These are phyloP conservation scores for Phthorimaea operculella DNA, from an alignment of 1,140 invertebrate genomes.

Conservation along the genomic window DNA sequence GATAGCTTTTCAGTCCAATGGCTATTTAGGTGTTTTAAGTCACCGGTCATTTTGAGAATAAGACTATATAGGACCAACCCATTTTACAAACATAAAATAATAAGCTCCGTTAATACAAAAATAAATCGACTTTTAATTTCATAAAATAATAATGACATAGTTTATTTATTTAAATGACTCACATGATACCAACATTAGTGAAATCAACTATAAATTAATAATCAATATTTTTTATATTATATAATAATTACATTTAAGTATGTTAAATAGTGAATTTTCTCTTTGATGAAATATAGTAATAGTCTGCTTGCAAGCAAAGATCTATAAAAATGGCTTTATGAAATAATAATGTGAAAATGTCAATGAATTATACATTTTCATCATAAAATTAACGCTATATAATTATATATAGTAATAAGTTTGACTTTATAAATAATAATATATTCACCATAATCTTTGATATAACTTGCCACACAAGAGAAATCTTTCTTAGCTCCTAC, in stretches of 20 bases:
- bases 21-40: too few species aligned
- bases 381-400: not conserved
- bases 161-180: constrained; percentile 29
- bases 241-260: too few species aligned
- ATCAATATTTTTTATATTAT: too few species aligned
- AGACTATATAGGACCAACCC: too few species aligned
- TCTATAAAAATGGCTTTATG: too few species aligned
- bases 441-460: not conserved
- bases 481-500: too few species aligned
- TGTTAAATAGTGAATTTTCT: too few species aligned
- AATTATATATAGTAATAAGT: not conserved
- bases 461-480: not conserved
- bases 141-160: constrained; percentile 43
- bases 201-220: not conserved
- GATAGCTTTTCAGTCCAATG: too few species aligned
- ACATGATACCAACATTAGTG: not conserved
- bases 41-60: too few species aligned
- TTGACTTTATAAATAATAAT: not conserved
- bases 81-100: constrained; percentile 47
- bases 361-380: not conserved
- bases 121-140: constrained; percentile 50
- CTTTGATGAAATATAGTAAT: too few species aligned
- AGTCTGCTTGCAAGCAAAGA: too few species aligned
- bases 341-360: too few species aligned
- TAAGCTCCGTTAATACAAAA: constrained; percentile 59